Evolutionary conservation across 53 echinoderm and acorn worm genomes (phyloP).

Genomic region (Glandiceps talaboti): DNA sequence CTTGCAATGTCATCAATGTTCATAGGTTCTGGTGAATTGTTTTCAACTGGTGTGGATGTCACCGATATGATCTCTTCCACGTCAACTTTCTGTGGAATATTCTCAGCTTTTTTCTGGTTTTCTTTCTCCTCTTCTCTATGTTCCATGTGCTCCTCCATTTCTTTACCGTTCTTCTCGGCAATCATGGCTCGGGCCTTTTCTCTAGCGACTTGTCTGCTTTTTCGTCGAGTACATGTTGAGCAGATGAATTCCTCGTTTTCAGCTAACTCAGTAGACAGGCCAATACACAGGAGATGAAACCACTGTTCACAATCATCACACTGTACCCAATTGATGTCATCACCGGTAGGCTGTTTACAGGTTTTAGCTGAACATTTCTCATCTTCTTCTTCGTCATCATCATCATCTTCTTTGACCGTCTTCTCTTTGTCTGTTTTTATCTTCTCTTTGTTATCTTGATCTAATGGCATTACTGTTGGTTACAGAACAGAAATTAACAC

Average conservation of each 20-base stretch:
- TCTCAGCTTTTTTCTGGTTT: neutral
- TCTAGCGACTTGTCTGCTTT: constrained; percentile 27
- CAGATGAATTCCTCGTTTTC: constrained; percentile 95
- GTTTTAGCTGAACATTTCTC: constrained; percentile 93
- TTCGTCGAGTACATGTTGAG: constrained; percentile 64
- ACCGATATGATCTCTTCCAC: constrained; percentile 45
- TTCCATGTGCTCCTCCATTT: neutral
- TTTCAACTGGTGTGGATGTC: constrained; percentile 30
- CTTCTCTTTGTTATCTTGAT: constrained; percentile 37
- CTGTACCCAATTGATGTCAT: constrained; percentile 99
- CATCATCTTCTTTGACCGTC: constrained; percentile 58
- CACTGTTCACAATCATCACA: constrained; percentile 97
- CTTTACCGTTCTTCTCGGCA: neutral
- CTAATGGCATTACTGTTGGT: no score
- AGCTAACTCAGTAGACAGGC: constrained; percentile 81
- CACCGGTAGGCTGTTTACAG: constrained; percentile 86
- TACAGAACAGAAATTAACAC: no score
- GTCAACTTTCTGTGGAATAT: neutral
- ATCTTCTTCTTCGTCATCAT: constrained; percentile 84
- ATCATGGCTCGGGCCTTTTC: constrained; percentile 31
- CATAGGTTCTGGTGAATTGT: constrained; percentile 12
- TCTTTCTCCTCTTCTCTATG: neutral
- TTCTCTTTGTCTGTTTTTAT: constrained; percentile 36
- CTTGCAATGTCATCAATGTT: neutral
- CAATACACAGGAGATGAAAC: constrained; percentile 96